These are phyloP conservation scores for Eucidaris tribuloides DNA, from an alignment of 35 echinoderm and acorn worm species.

Conservation along the genomic window DNA sequence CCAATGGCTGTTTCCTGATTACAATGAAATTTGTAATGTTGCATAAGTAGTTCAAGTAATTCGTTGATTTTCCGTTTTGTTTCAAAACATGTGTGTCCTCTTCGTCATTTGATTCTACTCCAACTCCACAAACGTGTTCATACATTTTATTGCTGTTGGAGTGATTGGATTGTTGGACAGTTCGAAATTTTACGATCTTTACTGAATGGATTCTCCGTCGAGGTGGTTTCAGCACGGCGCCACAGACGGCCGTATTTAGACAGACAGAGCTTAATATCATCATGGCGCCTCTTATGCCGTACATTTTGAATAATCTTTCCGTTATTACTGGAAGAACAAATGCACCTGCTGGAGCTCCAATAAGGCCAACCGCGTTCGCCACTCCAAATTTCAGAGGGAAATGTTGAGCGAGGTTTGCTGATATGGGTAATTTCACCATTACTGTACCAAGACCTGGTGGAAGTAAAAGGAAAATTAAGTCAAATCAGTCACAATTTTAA, in stretches of 20 bases:
- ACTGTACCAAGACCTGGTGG: not conserved
- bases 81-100: not conserved
- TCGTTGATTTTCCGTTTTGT: not conserved
- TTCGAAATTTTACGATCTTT: not conserved
- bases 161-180: not conserved
- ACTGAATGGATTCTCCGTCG: not conserved
- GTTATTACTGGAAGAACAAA: not conserved
- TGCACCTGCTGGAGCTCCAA: not conserved
- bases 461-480: not conserved
- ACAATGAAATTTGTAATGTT: not conserved
- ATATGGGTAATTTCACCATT: not conserved
- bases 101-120: not conserved
- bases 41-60: not conserved
- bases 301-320: not conserved
- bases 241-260: not conserved
- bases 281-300: constrained; percentile 1
- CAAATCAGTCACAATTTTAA: not conserved
- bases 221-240: not conserved
- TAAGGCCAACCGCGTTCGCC: not conserved
- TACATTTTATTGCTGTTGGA: not conserved
- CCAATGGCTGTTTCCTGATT: not conserved
- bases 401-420: not conserved
- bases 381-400: not conserved
- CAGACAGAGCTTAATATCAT: not conserved
- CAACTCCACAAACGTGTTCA: not conserved